phyloP scores from a whole-genome alignment of 1,140 invertebrate genomes.

The Ceratina australensis region DNA sequence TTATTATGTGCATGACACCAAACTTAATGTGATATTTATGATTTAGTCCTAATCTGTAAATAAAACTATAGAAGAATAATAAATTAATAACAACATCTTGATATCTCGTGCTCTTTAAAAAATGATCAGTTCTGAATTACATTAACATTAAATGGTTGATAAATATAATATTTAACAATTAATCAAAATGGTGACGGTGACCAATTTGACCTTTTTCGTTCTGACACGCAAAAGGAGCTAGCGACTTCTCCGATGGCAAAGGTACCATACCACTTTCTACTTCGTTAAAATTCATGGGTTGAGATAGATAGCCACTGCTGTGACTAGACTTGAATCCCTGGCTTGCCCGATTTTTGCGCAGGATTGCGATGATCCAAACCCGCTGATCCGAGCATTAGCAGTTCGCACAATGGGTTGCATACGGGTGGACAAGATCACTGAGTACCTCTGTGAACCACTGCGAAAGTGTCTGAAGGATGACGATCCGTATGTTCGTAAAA shows the following conservation, averaged over 20 bases:
- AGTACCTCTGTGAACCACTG: constrained; percentile 99
- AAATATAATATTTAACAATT: constrained; percentile 74
- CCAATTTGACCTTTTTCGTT: constrained; percentile 81
- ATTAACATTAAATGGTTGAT: constrained; percentile 67
- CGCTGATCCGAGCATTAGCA: constrained; percentile 97
- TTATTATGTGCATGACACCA: constrained; percentile 52
- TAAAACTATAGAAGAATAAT: constrained; percentile 36
- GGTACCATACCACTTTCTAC: constrained; percentile 79
- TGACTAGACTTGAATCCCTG: constrained; percentile 81
- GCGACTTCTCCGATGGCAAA: constrained; percentile 80
- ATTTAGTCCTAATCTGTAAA: constrained; percentile 42
- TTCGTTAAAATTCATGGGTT: constrained; percentile 77
- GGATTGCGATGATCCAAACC: constrained; percentile 99
- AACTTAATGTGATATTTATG: constrained; percentile 40
- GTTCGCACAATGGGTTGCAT: constrained; percentile 99
- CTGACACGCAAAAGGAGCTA: constrained; percentile 81
- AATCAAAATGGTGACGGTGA: constrained; percentile 80
- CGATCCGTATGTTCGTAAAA: constrained; percentile 99
- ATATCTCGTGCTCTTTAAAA: constrained; percentile 79
- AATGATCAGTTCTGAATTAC: constrained; percentile 72
- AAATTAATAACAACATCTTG: constrained; percentile 27
- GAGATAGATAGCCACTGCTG: constrained; percentile 77
- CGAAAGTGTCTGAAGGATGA: constrained; percentile 99
- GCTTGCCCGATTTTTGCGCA: constrained; percentile 82
- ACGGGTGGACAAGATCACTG: constrained; percentile 99